These are phyloP conservation scores for Drosophila pseudoananassae DNA, from an alignment of 1,140 invertebrate genomes.

Conservation along the genomic window DNA sequence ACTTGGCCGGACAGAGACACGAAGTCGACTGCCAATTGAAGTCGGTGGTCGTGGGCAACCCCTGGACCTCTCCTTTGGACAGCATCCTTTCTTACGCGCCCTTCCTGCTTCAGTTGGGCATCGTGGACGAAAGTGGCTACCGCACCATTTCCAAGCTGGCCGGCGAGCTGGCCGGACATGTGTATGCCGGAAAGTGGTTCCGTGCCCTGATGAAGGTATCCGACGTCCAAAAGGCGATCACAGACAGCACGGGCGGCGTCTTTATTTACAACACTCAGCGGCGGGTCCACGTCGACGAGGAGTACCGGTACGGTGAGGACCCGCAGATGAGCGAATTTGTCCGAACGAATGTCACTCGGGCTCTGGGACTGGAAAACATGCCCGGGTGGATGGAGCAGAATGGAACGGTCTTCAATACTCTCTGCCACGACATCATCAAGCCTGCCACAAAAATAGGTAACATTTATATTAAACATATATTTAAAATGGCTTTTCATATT, in stretches of 20 bases:
- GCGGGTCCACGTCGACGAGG: conserved; percentile 47
- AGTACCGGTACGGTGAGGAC: conserved; percentile 73
- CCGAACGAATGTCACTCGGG: conserved; percentile 88
- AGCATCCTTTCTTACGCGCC: conserved; percentile 92
- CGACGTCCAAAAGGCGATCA: conserved; percentile 47
- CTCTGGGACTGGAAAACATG: conserved; percentile 86
- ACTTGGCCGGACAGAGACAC: conserved; percentile 87
- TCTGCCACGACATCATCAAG: conserved; percentile 92
- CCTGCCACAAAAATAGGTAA: conserved; percentile 89
- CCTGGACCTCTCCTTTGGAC: conserved; percentile 94
- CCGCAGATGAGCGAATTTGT: conserved; percentile 86
- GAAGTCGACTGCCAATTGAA: conserved; percentile 89
- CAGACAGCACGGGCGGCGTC: conserved; percentile 38
- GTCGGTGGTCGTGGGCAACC: conserved; percentile 93
- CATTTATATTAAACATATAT: background rate
- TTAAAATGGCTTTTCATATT: background rate
- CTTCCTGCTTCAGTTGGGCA: conserved; percentile 85
- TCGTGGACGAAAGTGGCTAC: conserved; percentile 87
- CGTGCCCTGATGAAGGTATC: conserved; percentile 83
- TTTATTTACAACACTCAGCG: conserved; percentile 66
- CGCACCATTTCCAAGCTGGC: conserved; percentile 83
- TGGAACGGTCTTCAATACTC: conserved; percentile 86
- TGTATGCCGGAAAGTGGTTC: conserved; percentile 85
- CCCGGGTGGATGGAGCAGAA: conserved; percentile 88
- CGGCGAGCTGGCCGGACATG: conserved; percentile 84